These are phyloP conservation scores for Acrobasis suavella DNA, from an alignment of 2,888 invertebrate genomes.

Conservation along the genomic window DNA sequence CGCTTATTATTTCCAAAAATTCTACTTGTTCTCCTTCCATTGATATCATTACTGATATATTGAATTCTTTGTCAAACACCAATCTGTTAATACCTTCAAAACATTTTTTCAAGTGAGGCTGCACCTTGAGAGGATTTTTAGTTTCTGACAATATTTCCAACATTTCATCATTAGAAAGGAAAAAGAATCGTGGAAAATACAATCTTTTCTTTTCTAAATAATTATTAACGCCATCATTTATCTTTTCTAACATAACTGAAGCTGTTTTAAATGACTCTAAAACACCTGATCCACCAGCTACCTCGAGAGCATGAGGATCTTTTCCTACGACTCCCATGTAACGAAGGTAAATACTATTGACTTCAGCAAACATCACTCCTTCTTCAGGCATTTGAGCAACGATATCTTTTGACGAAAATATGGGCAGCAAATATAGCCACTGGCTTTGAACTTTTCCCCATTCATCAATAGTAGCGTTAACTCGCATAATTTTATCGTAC, in stretches of 20 bases:
- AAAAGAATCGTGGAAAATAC: conserved; percentile 94
- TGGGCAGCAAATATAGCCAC: conserved; percentile 93
- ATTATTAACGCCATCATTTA: conserved; percentile 91
- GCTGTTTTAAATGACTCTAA: conserved; percentile 87
- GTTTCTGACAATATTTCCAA: conserved; percentile 95
- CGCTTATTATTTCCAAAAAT: conserved; percentile 84
- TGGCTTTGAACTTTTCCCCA: conserved; percentile 94
- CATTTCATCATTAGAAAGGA: conserved; percentile 95
- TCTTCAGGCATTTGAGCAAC: conserved; percentile 93
- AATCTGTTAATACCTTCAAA: conserved; percentile 92
- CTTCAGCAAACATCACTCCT: conserved; percentile 88
- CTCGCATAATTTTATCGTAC: conserved; percentile 87
- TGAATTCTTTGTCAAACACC: conserved; percentile 86
- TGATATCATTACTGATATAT: conserved; percentile 90
- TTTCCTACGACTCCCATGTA: conserved; percentile 84
- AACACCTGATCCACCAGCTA: conserved; percentile 85
- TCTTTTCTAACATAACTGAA: conserved; percentile 87
- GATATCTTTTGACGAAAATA: conserved; percentile 94
- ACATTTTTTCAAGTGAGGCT: conserved; percentile 93
- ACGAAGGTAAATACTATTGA: conserved; percentile 85
- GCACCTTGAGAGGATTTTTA: conserved; percentile 91
- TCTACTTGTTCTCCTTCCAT: conserved; percentile 88
- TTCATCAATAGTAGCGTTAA: conserved; percentile 89
- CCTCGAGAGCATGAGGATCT: conserved; percentile 85
- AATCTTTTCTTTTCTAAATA: conserved; percentile 93